phyloP scores from a whole-genome alignment of 2,888 invertebrate genomes.

The Chorisops tibialis region DNA sequence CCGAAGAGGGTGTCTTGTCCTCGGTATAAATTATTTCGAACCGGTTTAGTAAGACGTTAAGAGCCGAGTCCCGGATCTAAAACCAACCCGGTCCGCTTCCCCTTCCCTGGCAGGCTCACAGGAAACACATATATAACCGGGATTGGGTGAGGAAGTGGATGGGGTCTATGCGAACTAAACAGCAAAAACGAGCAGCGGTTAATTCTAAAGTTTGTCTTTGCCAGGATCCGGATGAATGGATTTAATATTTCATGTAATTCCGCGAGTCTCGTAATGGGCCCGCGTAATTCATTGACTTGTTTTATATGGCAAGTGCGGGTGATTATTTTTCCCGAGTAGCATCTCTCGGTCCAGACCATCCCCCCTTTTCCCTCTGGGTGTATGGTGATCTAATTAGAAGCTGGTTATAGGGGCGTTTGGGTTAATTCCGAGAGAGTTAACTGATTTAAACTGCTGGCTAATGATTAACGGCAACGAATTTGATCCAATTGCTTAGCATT shows the following conservation, averaged over 20 bases:
- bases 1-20: neutral
- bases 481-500: too few species aligned
- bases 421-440: constrained; percentile 17
- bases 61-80: neutral
- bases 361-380: too few species aligned
- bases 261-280: constrained; percentile 13
- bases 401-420: constrained; percentile 2
- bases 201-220: constrained; percentile 31
- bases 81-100: constrained; percentile 8
- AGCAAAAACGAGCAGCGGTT: constrained; percentile 11
- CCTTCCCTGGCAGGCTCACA: neutral
- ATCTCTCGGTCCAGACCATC: neutral
- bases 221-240: constrained; percentile 25
- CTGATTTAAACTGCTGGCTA: constrained; percentile 24
- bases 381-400: constrained; percentile 5
- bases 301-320: constrained; percentile 21
- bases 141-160: too few species aligned
- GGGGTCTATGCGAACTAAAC: neutral
- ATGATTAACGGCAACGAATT: neutral
- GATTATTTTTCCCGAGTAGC: neutral
- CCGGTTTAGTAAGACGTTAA: constrained; percentile 20
- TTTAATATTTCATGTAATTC: constrained; percentile 31
- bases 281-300: constrained; percentile 21
- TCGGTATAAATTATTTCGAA: constrained; percentile 24
- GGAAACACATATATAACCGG: too few species aligned